Evolutionary conservation across 1,140 invertebrate species (phyloP).

Genomic region (Pogonus chalceus): DNA sequence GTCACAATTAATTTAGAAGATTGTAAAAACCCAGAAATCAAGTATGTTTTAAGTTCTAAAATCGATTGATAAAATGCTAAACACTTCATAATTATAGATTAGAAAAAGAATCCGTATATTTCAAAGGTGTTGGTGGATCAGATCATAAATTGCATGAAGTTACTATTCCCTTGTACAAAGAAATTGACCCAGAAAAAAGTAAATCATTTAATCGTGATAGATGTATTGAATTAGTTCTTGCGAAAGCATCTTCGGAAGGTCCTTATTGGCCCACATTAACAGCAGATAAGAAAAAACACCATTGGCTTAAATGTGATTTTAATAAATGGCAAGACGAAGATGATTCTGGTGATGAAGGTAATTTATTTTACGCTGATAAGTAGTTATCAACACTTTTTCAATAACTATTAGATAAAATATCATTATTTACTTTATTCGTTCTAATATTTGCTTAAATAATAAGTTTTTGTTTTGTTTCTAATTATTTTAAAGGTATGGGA

Average conservation of each 20-base stretch:
- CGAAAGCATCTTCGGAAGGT: slow-evolving; percentile 58
- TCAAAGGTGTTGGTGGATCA: slow-evolving; percentile 77
- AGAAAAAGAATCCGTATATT: slow-evolving; percentile 68
- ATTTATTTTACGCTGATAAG: neutral
- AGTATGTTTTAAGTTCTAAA: slow-evolving; percentile 34
- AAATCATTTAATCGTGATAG: slow-evolving; percentile 56
- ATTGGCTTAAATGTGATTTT: slow-evolving; percentile 96
- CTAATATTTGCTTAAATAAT: neutral
- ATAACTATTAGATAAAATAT: neutral
- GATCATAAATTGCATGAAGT: slow-evolving; percentile 78
- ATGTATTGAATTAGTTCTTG: slow-evolving; percentile 66
- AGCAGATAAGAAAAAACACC: slow-evolving; percentile 79
- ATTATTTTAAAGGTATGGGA: slow-evolving; percentile 22
- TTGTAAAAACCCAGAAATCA: slow-evolving; percentile 73
- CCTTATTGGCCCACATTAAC: slow-evolving; percentile 82
- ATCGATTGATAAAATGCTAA: neutral
- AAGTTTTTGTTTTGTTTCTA: neutral
- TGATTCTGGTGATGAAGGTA: slow-evolving; percentile 33
- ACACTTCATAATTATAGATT: slow-evolving; percentile 38
- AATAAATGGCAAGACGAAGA: slow-evolving; percentile 94
- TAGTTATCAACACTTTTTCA: neutral
- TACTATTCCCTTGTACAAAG: slow-evolving; percentile 68
- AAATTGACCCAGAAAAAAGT: slow-evolving; percentile 73
- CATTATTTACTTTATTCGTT: neutral
- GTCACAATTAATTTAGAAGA: slow-evolving; percentile 85